Percentiles rank a stretch among this genome's conserved stretches.
These are phyloP conservation scores for Acromyrmex echinatior DNA, from an alignment of 1,140 invertebrate genomes.

Conservation along the genomic window DNA sequence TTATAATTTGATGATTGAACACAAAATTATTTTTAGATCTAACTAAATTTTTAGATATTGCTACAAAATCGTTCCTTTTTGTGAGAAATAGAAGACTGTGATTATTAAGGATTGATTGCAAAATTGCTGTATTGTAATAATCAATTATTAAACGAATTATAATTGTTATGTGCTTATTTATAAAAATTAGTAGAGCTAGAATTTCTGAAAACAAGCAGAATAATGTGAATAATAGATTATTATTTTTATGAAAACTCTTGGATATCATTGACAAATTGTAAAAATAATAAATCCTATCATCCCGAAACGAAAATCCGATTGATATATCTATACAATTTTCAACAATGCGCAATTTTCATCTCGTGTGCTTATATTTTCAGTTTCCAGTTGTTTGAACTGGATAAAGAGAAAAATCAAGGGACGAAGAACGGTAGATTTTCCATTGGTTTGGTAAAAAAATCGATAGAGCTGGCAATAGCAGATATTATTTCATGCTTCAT, in stretches of 20 bases:
- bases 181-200: background rate
- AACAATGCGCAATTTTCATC: slow-evolving; percentile 10
- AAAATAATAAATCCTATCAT: slow-evolving; percentile 8
- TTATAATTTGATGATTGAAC: too few species aligned
- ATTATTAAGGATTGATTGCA: background rate
- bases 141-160: background rate
- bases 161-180: background rate
- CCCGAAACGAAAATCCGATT: slow-evolving; percentile 9
- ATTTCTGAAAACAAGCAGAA: background rate
- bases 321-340: slow-evolving; percentile 24
- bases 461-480: slow-evolving; percentile 50
- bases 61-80: too few species aligned
- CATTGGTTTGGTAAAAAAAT: slow-evolving; percentile 33
- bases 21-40: too few species aligned
- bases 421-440: slow-evolving; percentile 19
- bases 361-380: slow-evolving; percentile 36
- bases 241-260: background rate
- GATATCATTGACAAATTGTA: background rate
- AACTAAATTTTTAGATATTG: too few species aligned
- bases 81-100: background rate
- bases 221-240: background rate
- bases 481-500: slow-evolving; percentile 60
- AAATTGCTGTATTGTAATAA: background rate
- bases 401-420: slow-evolving; percentile 8
- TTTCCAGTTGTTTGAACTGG: slow-evolving; percentile 42